phyloP scores from a whole-genome alignment of 2,797 vertebrate species.

The Chelon auratus region DNA sequence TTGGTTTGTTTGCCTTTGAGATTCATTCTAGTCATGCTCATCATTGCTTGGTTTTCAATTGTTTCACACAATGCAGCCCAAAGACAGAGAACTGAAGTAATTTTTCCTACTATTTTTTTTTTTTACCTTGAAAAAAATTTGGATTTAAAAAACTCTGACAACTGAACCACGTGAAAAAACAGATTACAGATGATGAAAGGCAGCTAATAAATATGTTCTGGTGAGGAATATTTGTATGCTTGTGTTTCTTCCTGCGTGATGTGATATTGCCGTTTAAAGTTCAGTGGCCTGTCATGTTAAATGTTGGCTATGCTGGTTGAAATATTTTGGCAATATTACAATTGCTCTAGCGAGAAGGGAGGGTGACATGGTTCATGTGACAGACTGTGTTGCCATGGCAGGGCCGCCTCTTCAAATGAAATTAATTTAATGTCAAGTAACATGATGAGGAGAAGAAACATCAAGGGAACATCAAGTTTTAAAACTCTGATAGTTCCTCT shows the following conservation, averaged over 20 bases:
- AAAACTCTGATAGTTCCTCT: slow-evolving; percentile 59
- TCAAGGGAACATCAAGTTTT: slow-evolving; percentile 60
- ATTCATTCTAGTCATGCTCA: slow-evolving; percentile 79
- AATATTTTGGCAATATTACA: slow-evolving; percentile 53
- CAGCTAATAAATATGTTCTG: slow-evolving; percentile 64
- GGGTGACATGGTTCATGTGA: slow-evolving; percentile 63
- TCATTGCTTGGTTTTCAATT: slow-evolving; percentile 72
- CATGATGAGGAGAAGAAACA: slow-evolving; percentile 41
- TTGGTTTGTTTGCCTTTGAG: slow-evolving; percentile 80
- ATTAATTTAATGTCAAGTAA: slow-evolving; percentile 18
- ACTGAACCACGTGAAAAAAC: slow-evolving; percentile 93
- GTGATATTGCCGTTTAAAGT: slow-evolving; percentile 5
- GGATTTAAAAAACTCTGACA: slow-evolving; percentile 85
- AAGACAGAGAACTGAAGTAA: slow-evolving; percentile 91
- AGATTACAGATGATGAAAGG: slow-evolving; percentile 77
- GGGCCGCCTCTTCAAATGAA: slow-evolving; percentile 68
- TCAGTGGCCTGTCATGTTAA: slow-evolving; percentile 30
- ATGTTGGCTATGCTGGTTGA: slow-evolving; percentile 33
- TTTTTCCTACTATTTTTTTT: slow-evolving; percentile 59
- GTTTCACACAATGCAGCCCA: slow-evolving; percentile 87
- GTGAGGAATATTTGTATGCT: slow-evolving; percentile 46
- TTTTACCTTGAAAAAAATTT: slow-evolving; percentile 64
- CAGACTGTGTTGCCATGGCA: slow-evolving; percentile 72
- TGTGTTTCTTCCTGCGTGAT: slow-evolving; percentile 39
- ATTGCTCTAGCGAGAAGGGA: slow-evolving; percentile 57